phyloP scores from a whole-genome alignment of 2,797 vertebrate species.

The Ctenopoma multispine region DNA sequence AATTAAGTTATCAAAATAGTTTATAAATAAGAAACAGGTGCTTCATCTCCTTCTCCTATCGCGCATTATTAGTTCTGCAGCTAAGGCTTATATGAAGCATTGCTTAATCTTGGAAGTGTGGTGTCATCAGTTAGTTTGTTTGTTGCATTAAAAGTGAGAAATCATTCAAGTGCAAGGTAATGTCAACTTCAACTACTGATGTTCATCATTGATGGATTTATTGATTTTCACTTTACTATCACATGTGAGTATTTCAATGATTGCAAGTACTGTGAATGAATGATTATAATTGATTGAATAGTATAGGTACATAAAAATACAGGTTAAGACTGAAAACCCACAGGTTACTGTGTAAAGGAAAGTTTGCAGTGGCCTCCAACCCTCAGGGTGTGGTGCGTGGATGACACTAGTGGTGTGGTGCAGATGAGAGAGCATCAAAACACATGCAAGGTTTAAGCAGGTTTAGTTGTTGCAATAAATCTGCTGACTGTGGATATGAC shows the following conservation, averaged over 20 bases:
- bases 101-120: background rate
- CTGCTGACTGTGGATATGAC: constrained; percentile 76
- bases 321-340: background rate
- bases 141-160: background rate
- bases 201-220: no score
- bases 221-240: no score
- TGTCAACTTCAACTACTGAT: background rate
- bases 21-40: no score
- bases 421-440: constrained; percentile 67
- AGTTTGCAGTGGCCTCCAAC: constrained; percentile 22
- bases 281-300: no score
- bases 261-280: no score
- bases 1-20: no score
- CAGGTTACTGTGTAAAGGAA: constrained; percentile 10
- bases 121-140: background rate
- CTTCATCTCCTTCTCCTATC: no score
- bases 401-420: constrained; percentile 48
- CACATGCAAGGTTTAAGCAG: constrained; percentile 62
- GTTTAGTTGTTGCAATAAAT: constrained; percentile 70
- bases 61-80: no score
- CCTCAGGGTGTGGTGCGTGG: constrained; percentile 46
- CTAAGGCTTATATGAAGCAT: background rate
- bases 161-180: background rate
- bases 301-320: background rate
- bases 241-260: no score